Percentiles rank a stretch among this genome's conserved stretches.
Evolutionary conservation across 2,113 vertebrate genomes (phyloP).

Genomic region (Brienomyrus longianalis): DNA sequence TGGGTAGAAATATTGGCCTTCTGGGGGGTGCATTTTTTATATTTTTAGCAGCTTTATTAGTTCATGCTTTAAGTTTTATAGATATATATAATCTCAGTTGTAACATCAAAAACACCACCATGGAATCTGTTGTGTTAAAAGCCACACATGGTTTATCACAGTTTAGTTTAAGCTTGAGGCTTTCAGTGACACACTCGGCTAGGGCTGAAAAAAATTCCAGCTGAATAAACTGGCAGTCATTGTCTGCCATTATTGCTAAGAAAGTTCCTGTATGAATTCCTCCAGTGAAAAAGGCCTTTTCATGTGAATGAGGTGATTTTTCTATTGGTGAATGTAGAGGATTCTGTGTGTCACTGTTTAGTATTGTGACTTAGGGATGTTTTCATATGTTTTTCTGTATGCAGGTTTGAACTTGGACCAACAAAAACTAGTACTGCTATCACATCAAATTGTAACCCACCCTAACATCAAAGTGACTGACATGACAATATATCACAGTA

Average conservation of each 20-base stretch:
- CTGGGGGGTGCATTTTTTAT: neutral
- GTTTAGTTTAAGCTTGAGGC: neutral
- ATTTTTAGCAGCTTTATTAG: neutral
- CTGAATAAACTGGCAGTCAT: neutral
- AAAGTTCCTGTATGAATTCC: neutral
- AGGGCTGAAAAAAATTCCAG: neutral
- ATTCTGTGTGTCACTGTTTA: neutral
- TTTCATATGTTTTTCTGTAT: neutral
- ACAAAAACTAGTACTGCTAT: neutral
- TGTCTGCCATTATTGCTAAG: neutral
- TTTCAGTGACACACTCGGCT: neutral
- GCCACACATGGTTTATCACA: neutral
- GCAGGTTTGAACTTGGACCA: neutral
- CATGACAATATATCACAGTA: neutral
- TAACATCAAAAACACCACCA: neutral
- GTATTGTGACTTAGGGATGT: neutral
- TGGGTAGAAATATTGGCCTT: neutral
- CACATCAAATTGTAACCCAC: neutral
- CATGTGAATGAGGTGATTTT: neutral
- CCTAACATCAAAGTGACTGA: neutral
- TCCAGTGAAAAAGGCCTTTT: neutral
- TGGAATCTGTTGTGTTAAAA: neutral
- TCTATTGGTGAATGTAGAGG: neutral
- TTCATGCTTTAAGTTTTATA: neutral
- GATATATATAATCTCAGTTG: neutral